These are phyloP conservation scores for Platerodrilus igneus DNA, from an alignment of 2,888 invertebrate genomes.

Conservation along the genomic window DNA sequence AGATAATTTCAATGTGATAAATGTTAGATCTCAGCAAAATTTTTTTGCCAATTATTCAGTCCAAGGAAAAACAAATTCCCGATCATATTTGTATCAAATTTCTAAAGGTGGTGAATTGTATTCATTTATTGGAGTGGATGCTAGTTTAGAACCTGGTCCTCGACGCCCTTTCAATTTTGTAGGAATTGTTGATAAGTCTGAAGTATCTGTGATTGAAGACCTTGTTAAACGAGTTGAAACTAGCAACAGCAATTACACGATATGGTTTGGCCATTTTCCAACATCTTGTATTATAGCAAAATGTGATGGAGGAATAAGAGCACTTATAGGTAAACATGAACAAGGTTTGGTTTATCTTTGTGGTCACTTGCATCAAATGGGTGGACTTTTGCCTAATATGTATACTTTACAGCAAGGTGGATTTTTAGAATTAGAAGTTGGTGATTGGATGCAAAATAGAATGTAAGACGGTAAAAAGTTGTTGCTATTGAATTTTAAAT, in stretches of 20 bases:
- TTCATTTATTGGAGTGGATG: conserved; percentile 83
- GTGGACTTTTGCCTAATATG: conserved; percentile 75
- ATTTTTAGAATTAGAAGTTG: conserved; percentile 81
- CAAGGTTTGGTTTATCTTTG: conserved; percentile 75
- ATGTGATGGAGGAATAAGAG: conserved; percentile 51
- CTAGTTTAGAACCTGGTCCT: conserved; percentile 81
- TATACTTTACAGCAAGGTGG: conserved; percentile 80
- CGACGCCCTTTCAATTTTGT: conserved; percentile 88
- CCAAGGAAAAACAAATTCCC: conserved; percentile 64
- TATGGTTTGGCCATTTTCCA: conserved; percentile 90
- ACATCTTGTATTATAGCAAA: conserved; percentile 75
- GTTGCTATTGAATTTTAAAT: conserved; percentile 4
- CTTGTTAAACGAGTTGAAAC: conserved; percentile 55
- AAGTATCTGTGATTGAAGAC: conserved; percentile 55
- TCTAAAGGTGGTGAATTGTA: conserved; percentile 58
- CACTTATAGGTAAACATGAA: conserved; percentile 56
- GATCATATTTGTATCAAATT: conserved; percentile 68
- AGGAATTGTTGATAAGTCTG: conserved; percentile 61
- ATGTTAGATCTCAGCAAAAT: conserved; percentile 64
- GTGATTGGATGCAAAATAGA: conserved; percentile 89
- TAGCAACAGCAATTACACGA: conserved; percentile 55
- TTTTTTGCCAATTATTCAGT: conserved; percentile 74
- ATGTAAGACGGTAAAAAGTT: conserved; percentile 53
- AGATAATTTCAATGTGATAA: conserved; percentile 86
- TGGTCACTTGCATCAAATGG: conserved; percentile 85